Base-by-base conservation (phyloP, 2,797 vertebrate genomes). In the Lycodopsis pacificus region DNA sequence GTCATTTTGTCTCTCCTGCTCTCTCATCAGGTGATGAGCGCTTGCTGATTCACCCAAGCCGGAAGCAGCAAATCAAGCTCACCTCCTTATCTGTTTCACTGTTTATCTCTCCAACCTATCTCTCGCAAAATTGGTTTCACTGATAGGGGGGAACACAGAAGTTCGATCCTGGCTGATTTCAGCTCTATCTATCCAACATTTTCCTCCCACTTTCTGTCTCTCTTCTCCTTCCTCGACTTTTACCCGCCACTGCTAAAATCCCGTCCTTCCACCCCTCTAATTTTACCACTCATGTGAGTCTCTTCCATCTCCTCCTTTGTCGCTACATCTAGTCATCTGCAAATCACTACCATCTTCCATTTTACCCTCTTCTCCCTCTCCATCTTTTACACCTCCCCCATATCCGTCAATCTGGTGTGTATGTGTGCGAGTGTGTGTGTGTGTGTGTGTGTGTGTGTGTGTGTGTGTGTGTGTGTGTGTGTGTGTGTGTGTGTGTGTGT, bases 11-110 rank as follows among this genome's bases (percentile, higher is more conserved):
- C 56, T 12, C 56, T 15, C 66, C 30, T 20, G 34, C 70, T 82
- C 70, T 82, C 73, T 79, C 73, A 59, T 83, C 68, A 72, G 58
- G 65, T 79, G 83, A 80, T 44, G 67, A 87, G 63, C 17, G 40
- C 65, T 74, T 7, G 13, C 56, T 71, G 76, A 63, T 77, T 70
- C 78, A 78, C 59, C 44, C 56, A 4, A 66, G 49, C 69, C 9
- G 54, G 44, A 71, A 30, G 58, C 34, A 17, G 53, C 51, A 46
- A 65, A 73, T 63, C 40, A 73, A 40, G 51, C 68, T 73, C 76
- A 34, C 67, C 53, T 81, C 67, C 30, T 79, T 58, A 58, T 78
- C 58, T 30, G 15, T 62, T 54, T 65, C 40, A 56, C 63, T 20
- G 6, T 42, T 69, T 67, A 32, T 75, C 36, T 30, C 56, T 64